A percentile compares a stretch with the other conserved stretches of the same genome.
Evolutionary conservation across 2,113 vertebrate genomes (phyloP).

Genomic region (Anoplopoma fimbria): DNA sequence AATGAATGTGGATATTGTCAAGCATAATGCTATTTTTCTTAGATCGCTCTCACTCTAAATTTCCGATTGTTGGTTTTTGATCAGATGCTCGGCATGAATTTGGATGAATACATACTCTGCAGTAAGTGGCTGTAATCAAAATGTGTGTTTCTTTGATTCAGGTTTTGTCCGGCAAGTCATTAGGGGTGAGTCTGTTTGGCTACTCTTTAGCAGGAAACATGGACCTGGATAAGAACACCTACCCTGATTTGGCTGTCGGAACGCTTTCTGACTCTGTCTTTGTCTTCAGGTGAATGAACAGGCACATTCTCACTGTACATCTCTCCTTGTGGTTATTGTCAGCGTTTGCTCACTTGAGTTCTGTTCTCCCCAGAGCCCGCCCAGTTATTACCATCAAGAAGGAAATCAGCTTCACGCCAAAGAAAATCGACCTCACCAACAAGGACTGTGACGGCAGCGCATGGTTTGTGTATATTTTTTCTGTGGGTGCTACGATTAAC

Average conservation of each 20-base stretch:
- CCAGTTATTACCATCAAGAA: slow-evolving; percentile 91
- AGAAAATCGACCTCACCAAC: slow-evolving; percentile 72
- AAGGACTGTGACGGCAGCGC: slow-evolving; percentile 82
- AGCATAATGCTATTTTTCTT: not conserved
- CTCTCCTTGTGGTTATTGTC: not conserved
- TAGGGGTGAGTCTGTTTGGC: slow-evolving; percentile 85
- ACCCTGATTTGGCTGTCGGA: slow-evolving; percentile 94
- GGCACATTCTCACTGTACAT: not conserved
- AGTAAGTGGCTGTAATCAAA: not conserved
- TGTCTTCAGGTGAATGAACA: slow-evolving; percentile 63
- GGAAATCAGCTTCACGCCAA: slow-evolving; percentile 85
- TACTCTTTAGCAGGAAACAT: slow-evolving; percentile 96
- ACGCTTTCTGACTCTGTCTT: slow-evolving; percentile 92
- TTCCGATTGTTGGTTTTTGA: not conserved
- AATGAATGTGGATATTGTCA: not conserved
- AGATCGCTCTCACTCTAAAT: not conserved
- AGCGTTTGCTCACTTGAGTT: slow-evolving; percentile 1
- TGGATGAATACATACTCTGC: not conserved
- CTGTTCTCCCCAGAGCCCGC: slow-evolving; percentile 83
- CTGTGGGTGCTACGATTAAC: not conserved
- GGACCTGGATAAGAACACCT: slow-evolving; percentile 94
- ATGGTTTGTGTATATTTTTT: slow-evolving; percentile 82
- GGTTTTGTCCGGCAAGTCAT: slow-evolving; percentile 84
- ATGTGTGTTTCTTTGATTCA: slow-evolving; percentile 61
- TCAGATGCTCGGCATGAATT: not conserved